Base-by-base conservation (phyloP, 2,888 invertebrate genomes). In the Pseudococcus viburni region DNA sequence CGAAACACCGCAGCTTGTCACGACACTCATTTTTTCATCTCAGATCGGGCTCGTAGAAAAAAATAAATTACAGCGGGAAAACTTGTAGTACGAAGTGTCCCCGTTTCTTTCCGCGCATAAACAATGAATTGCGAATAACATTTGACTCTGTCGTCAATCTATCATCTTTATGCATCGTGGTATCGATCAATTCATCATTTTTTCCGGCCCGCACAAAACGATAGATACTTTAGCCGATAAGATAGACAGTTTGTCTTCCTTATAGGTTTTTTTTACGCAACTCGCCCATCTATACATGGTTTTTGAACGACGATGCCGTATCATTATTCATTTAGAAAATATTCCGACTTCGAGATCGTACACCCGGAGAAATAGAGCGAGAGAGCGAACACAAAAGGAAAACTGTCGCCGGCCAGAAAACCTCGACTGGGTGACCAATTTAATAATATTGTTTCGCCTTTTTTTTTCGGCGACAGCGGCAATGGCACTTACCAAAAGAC, bases 151-250 rank as follows among this genome's bases (percentile, higher is more conserved):
- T 73, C 68, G 33, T 73, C 68, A 73, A 73, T 73, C 68, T 73
- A 73, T 73, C 68, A 73, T 73, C 26, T 73, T 73, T 73, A 73
- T 73, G 68, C 33, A 73, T 73, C 68, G 68, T 26, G 68, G 68
- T 73, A 73, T 73, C 68, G 68, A 73, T 73, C 68, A 73, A 73
- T 73, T 73, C 68, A 73, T 73, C 68, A 73, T 73, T 73, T 73
- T 73, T 73, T 33, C 15, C 68, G 4, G 2, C 26, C 15, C 15
- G 11, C 19, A 59, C 59, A n/a, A 59, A 59, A 19, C n/a, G 59
- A 59, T 59, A 59, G 68, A 73, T 73, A 73, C 33, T 73, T 73
- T 73, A 73, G 26, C 12, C 15, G 68, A 73, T 73, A 73, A 73
- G 68, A 73, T 73, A 73, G 68, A 73, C 68, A 73, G 68, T 73